Percentiles rank a stretch among this genome's conserved stretches.
Evolutionary conservation across 2,888 invertebrate genomes (phyloP).

Genomic region (Cotesia congregata): DNA sequence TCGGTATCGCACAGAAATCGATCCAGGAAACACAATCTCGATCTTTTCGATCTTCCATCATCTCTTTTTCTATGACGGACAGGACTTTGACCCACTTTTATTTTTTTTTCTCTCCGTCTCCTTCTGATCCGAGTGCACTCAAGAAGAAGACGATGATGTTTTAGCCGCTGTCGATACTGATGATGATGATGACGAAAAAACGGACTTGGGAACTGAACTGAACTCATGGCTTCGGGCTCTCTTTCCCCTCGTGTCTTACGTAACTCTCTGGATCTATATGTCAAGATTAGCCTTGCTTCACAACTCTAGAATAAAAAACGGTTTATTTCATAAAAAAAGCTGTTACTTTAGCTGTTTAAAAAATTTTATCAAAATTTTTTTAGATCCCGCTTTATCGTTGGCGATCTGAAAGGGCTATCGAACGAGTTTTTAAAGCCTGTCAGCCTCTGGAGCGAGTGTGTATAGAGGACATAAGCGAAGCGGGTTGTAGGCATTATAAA

Average conservation of each 20-base stretch:
- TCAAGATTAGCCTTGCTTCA: slow-evolving; percentile 1
- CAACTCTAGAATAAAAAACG: background rate
- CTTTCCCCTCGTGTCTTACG: background rate
- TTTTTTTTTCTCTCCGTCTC: slow-evolving; percentile 13
- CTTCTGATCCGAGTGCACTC: background rate
- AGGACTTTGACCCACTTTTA: slow-evolving; percentile 10
- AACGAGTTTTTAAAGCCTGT: slow-evolving; percentile 30
- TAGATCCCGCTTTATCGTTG: slow-evolving; percentile 34
- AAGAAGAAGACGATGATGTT: background rate
- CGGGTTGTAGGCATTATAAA: background rate
- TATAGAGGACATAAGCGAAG: background rate
- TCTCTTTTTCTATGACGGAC: background rate
- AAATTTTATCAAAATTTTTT: slow-evolving; percentile 20
- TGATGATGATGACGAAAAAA: background rate
- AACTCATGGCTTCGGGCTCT: background rate
- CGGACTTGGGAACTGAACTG: background rate
- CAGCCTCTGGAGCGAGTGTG: slow-evolving; percentile 11
- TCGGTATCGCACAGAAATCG: slow-evolving; percentile 13
- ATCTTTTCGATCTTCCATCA: background rate
- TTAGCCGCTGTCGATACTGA: background rate
- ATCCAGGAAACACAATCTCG: slow-evolving; percentile 24
- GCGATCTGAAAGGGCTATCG: slow-evolving; percentile 25
- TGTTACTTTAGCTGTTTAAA: background rate
- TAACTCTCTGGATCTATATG: background rate
- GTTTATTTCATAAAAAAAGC: background rate